phyloP scores from a whole-genome alignment of 2,113 vertebrate species.

The Hypocryptadius cinnamomeus region DNA sequence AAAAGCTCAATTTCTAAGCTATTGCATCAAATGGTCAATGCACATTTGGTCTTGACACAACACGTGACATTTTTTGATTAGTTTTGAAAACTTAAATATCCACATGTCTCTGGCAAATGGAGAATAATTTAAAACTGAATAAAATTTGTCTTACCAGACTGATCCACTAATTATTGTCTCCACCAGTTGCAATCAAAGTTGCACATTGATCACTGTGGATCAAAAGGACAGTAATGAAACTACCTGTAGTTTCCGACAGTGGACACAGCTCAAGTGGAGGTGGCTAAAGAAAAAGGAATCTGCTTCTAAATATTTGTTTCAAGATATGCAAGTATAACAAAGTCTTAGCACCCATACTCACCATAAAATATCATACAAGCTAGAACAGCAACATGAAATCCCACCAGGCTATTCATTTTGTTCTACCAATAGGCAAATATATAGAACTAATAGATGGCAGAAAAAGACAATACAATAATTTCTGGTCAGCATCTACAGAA shows the following conservation, averaged over 20 bases:
- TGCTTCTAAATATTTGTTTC: neutral
- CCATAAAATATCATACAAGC: neutral
- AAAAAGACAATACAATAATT: neutral
- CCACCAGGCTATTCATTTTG: neutral
- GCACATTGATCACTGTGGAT: neutral
- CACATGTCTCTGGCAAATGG: neutral
- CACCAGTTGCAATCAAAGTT: neutral
- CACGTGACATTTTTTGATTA: fast-evolving
- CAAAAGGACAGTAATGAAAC: neutral
- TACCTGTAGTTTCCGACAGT: neutral
- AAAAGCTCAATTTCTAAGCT: neutral
- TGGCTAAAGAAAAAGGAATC: neutral
- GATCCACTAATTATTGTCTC: neutral
- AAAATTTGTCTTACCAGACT: neutral
- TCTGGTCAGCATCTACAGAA: neutral
- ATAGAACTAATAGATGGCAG: neutral
- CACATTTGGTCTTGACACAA: neutral
- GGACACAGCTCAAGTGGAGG: neutral
- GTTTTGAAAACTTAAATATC: neutral
- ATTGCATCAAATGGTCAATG: neutral
- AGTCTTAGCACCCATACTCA: neutral
- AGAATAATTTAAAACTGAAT: neutral
- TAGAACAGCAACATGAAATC: neutral
- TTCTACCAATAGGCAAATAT: neutral
- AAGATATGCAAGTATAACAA: neutral